phyloP scores from a whole-genome alignment of 2,113 vertebrate genomes.

The Halcyon senegalensis region DNA sequence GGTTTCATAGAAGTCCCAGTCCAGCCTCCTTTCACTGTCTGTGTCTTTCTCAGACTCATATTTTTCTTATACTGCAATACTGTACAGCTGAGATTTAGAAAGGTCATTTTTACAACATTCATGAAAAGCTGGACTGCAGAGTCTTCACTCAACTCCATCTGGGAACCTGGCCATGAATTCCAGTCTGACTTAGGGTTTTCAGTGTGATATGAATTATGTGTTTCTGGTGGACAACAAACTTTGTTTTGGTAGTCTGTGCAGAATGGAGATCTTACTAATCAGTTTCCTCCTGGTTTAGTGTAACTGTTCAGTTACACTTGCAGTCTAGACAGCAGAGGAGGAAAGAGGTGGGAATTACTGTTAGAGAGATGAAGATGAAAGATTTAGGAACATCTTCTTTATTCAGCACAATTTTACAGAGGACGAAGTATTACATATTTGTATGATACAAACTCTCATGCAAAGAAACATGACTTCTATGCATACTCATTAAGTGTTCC shows the following conservation, averaged over 20 bases:
- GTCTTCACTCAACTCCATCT: neutral
- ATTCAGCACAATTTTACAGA: neutral
- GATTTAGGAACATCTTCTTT: neutral
- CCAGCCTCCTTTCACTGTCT: neutral
- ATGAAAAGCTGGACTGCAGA: neutral
- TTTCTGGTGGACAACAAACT: neutral
- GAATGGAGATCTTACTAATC: neutral
- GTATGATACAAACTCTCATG: neutral
- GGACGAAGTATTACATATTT: neutral
- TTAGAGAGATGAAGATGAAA: neutral
- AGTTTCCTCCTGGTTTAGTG: neutral
- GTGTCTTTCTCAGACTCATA: neutral
- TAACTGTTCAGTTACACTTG: neutral
- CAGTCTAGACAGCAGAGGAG: neutral
- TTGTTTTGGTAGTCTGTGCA: neutral
- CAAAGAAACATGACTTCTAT: neutral
- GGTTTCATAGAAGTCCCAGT: neutral
- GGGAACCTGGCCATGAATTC: neutral
- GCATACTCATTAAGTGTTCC: neutral
- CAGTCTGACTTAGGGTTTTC: neutral
- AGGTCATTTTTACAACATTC: neutral
- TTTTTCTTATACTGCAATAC: neutral
- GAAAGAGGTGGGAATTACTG: neutral
- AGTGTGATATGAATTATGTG: neutral
- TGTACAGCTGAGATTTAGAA: neutral